Conservation (phyloP, 2,888 invertebrate genomes). For the Tipula vernalis region DNA sequence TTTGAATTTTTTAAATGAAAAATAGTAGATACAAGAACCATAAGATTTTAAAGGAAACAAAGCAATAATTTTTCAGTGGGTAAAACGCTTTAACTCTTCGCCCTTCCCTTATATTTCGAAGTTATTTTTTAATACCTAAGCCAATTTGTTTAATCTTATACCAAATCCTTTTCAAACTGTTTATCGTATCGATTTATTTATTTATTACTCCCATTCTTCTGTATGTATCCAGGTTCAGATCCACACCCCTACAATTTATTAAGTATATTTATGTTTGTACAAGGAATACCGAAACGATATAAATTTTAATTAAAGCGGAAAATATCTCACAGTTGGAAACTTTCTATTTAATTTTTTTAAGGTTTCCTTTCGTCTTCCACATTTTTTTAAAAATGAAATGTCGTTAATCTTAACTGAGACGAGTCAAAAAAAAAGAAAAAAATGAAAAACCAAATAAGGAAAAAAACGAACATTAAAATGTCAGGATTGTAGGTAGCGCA, state of each 20-base stretch:
- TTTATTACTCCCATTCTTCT: not conserved
- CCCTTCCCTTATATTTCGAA: too few relatives aligned
- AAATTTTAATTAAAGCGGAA: not conserved
- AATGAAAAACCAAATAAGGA: not conserved
- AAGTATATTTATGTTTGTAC: not conserved
- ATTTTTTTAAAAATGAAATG: not conserved
- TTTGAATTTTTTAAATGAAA: too few relatives aligned
- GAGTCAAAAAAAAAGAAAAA: not conserved
- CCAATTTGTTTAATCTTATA: not conserved
- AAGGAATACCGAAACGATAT: not conserved
- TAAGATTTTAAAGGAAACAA: too few relatives aligned
- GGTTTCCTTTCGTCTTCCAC: not conserved
- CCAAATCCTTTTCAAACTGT: not conserved
- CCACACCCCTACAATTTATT: not conserved
- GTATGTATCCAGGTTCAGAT: not conserved
- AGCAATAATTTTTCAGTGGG: too few relatives aligned
- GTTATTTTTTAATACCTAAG: not conserved
- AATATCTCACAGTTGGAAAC: not conserved
- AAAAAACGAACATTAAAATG: not conserved
- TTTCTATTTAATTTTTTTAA: not conserved
- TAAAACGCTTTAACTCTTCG: too few relatives aligned
- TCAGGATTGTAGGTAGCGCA: not conserved
- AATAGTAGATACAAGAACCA: too few relatives aligned
- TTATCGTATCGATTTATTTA: not conserved
- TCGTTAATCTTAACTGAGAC: not conserved